Base-by-base conservation (phyloP, 1,140 invertebrate genomes). In the Sminthurides bifidus region DNA sequence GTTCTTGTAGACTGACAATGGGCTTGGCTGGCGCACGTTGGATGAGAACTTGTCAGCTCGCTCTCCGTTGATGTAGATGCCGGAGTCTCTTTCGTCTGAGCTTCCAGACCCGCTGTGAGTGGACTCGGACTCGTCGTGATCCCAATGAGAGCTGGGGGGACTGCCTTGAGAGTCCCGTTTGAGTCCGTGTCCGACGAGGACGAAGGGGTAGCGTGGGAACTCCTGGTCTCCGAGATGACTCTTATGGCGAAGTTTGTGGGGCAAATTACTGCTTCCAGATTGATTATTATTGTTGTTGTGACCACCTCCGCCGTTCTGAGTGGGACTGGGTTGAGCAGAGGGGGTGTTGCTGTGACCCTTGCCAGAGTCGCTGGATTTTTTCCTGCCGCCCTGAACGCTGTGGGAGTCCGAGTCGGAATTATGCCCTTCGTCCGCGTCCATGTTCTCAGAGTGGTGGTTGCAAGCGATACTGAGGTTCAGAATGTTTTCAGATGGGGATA, bases 181-280 rank as follows among this genome's bases (percentile, higher is more conserved):
- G 15, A 68, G 59, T 24, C 63, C 61, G 85, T 87, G 68, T 2
- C 43, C 52, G 4, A 57, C 48, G 10, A 58, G 53, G 27, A 62
- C 60, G 31, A 84, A 88, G 62, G 83, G 83, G 67, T 85, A 86
- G 2, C 84, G 76, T 2, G 77, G 70, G 65, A 41, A 83, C 66
- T 89, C 87, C 65, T 88, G 87, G 68, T 91, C 86, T 0, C 86
- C 85, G 41, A 91, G 75, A 64, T 88, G 83, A n/a, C 83, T 84
- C 70, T 93, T 94, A 76, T 94, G 89, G 61, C 90, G 79, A 50
- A 93, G 74, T 70, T 93, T 93, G 62, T 90, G 81, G 0, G 90
- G 90, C 58, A 93, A 69, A 60, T 80, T 80, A 64, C 81, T 81
- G 19, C 56, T 3, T n/a, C 49, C 38, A 24, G 40, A 40, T 41